Conservation (phyloP, 2,888 invertebrate species). For the Theodoxus fluviatilis region DNA sequence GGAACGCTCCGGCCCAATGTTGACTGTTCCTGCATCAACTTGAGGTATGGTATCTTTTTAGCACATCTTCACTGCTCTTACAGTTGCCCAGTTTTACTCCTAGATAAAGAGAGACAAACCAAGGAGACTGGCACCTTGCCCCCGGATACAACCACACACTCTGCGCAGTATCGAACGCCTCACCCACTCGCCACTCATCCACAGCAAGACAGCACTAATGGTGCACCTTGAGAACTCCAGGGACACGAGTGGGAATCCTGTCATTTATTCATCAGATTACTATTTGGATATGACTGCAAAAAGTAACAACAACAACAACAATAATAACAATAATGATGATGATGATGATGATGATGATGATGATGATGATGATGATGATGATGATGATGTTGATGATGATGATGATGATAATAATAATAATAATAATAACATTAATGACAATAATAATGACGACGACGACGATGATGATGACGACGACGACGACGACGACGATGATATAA, state of each 20-base stretch:
- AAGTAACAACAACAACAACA: neutral
- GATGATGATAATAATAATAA: neutral
- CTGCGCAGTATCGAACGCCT: neutral
- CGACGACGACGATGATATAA: neutral
- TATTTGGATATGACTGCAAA: too few relatives aligned
- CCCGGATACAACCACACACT: neutral
- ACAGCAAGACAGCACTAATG: too few relatives aligned
- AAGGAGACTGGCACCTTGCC: too few relatives aligned
- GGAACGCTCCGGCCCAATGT: too few relatives aligned
- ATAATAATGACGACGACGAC: slow-evolving; percentile 23
- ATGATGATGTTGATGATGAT: slow-evolving; percentile 22
- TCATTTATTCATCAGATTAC: too few relatives aligned
- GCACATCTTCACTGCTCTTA: too few relatives aligned
- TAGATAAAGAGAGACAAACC: too few relatives aligned
- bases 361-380: slow-evolving; percentile 25
- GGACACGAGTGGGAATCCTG: too few relatives aligned
- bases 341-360: slow-evolving; percentile 24
- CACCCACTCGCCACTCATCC: neutral
- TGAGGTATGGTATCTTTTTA: too few relatives aligned
- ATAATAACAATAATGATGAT: slow-evolving; percentile 15
- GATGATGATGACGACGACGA: slow-evolving; percentile 17
- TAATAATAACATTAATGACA: slow-evolving; percentile 8
- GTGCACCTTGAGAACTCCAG: too few relatives aligned
- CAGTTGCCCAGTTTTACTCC: too few relatives aligned
- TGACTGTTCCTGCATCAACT: too few relatives aligned